Percentiles rank a stretch among this genome's conserved stretches.
These are phyloP conservation scores for Salminus brasiliensis DNA, from an alignment of 2,113 vertebrate species.

Conservation along the genomic window DNA sequence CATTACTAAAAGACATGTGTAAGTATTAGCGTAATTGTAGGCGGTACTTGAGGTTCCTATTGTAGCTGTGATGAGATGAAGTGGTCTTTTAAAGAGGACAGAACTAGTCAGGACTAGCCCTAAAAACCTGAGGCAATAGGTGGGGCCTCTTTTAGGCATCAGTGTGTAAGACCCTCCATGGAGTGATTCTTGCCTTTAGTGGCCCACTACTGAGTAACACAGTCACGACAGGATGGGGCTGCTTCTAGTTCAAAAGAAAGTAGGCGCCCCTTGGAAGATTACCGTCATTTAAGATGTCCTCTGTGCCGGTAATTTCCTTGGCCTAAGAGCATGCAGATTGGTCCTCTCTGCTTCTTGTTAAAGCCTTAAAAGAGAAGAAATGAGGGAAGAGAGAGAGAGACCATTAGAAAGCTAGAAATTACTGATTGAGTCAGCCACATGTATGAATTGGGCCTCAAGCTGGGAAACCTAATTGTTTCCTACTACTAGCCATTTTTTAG, in stretches of 20 bases:
- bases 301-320: slow-evolving; percentile 64
- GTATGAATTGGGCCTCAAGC: not conserved
- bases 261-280: slow-evolving; percentile 65
- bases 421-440: slow-evolving; percentile 11
- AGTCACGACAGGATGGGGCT: slow-evolving; percentile 64
- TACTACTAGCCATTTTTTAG: slow-evolving; percentile 43
- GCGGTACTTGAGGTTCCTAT: not conserved
- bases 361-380: slow-evolving; percentile 40
- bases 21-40: not conserved
- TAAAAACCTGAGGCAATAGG: slow-evolving; percentile 14
- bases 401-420: slow-evolving; percentile 17
- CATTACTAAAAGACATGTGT: not conserved
- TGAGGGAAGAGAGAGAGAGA: slow-evolving; percentile 4
- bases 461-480: slow-evolving; percentile 40
- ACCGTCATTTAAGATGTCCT: slow-evolving; percentile 67
- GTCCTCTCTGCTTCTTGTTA: slow-evolving; percentile 65
- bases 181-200: slow-evolving; percentile 25
- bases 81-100: not conserved
- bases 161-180: slow-evolving; percentile 14
- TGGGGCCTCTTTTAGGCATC: slow-evolving; percentile 29
- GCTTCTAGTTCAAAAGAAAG: slow-evolving; percentile 71
- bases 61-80: not conserved
- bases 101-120: not conserved
- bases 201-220: slow-evolving; percentile 66
- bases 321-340: slow-evolving; percentile 56